Evolutionary conservation across 2,113 vertebrate species (phyloP).

Genomic region (Sminthopsis crassicaudata): DNA sequence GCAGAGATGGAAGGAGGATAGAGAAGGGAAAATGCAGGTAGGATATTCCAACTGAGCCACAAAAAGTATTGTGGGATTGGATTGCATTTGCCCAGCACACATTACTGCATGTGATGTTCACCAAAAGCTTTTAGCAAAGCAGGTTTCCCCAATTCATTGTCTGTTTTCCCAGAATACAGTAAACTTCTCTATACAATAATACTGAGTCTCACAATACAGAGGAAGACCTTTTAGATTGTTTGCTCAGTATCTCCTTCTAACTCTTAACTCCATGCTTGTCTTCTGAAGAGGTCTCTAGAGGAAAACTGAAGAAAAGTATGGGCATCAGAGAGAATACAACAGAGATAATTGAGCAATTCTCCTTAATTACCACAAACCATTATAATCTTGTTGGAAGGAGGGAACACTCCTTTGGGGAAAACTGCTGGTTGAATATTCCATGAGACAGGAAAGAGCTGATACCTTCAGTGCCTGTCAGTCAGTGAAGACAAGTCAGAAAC

Average conservation of each 20-base stretch:
- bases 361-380: background rate
- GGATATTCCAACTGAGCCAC: background rate
- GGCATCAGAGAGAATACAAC: background rate
- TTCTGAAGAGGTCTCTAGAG: constrained; percentile 24
- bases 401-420: background rate
- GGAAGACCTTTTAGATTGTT: background rate
- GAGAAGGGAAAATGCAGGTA: background rate
- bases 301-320: background rate
- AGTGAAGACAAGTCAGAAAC: background rate
- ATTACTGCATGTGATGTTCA: background rate
- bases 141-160: background rate
- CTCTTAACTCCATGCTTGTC: background rate
- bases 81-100: background rate
- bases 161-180: background rate
- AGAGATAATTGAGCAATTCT: background rate
- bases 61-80: background rate
- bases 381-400: background rate
- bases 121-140: background rate
- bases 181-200: background rate
- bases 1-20: background rate
- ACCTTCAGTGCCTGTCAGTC: no score
- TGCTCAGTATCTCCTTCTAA: background rate
- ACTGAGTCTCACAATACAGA: background rate
- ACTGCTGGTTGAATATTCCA: background rate
- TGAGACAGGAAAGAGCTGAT: background rate